Percentiles rank a stretch among this genome's conserved stretches.
These are phyloP conservation scores for Delia radicum DNA, from an alignment of 1,140 invertebrate species.

Conservation along the genomic window DNA sequence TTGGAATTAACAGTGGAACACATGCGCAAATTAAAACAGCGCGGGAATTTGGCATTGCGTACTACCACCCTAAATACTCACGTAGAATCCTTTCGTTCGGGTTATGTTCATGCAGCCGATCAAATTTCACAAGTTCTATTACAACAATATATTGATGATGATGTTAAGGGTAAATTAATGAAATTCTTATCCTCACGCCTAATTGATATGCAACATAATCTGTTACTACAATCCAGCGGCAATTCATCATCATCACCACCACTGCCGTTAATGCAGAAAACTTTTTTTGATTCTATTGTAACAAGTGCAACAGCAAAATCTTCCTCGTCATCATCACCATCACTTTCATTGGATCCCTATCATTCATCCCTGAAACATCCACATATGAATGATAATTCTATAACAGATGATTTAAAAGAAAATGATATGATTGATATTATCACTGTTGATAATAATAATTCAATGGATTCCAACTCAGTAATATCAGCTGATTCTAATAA, in stretches of 20 bases:
- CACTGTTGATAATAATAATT: conserved; percentile 41
- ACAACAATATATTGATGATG: conserved; percentile 73
- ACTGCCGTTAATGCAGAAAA: conserved; percentile 33
- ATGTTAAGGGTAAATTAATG: conserved; percentile 80
- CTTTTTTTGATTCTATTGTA: not conserved
- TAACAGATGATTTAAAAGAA: conserved; percentile 8
- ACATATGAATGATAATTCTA: not conserved
- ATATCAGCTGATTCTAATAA: conserved; percentile 35
- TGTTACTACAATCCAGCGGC: conserved; percentile 36
- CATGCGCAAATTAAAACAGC: conserved; percentile 77
- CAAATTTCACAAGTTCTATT: conserved; percentile 84
- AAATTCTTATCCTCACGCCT: conserved; percentile 81
- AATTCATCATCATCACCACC: conserved; percentile 30
- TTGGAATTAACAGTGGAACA: conserved; percentile 94
- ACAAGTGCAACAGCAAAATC: not conserved
- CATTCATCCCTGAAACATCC: not conserved
- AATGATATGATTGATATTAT: conserved; percentile 47
- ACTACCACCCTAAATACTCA: conserved; percentile 51
- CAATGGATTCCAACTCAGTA: conserved; percentile 41
- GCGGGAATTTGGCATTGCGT: conserved; percentile 45
- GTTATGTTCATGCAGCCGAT: conserved; percentile 88
- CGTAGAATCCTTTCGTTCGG: conserved; percentile 81
- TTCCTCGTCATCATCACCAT: not conserved
- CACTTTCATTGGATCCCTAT: not conserved
- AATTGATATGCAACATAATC: conserved; percentile 61